Base-by-base conservation (phyloP, 2,888 invertebrate species). In the Tillus elongatus region DNA sequence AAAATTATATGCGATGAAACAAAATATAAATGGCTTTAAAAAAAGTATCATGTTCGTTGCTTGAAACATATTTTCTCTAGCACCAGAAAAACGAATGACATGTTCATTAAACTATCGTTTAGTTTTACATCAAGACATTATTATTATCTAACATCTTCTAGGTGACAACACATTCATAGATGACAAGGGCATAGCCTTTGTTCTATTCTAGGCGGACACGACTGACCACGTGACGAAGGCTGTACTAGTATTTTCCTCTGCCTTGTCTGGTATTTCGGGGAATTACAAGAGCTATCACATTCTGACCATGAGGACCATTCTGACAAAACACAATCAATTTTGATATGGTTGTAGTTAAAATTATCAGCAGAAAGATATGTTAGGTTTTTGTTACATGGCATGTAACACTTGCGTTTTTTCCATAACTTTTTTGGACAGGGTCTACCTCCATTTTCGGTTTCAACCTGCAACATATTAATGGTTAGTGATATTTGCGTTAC, bases 291-390 rank as follows among this genome's bases (percentile, higher is more conserved):
- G 4, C 71, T 71, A 1, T 75, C 74, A 55, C 82, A 82, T 0
- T 76, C 71, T 3, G 77, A 73, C 81, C 81, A 82, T 4, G 70
- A 68, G n/a, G 77, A 74, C 82, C 82, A 82, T 34, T 71, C 67
- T 0, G 75, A 73, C 52, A 79, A 74, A 19, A 68, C 66, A 53
- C 82, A 82, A n/a, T 28, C 32, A 4, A 34, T 33, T 11, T 13
- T 28, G 1, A 9, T 11, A 13, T 32, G 4, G 24, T 15, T 15
- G 2, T 30, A 12, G 12, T 33, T 16, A n/a, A 13, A 15, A 9
- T 45, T 27, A 30, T 39, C n/a, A 28, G 30, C 33, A 11, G 41
- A 32, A 6, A 31, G 29, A 4, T 33, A 33, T 30, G 32, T 39
- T 42, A 47, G 42, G 48, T 52, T 53, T 37, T 55, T 51, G 9